These are phyloP conservation scores for Balanococcus diminutus DNA, from an alignment of 2,888 invertebrate genomes.

Conservation along the genomic window DNA sequence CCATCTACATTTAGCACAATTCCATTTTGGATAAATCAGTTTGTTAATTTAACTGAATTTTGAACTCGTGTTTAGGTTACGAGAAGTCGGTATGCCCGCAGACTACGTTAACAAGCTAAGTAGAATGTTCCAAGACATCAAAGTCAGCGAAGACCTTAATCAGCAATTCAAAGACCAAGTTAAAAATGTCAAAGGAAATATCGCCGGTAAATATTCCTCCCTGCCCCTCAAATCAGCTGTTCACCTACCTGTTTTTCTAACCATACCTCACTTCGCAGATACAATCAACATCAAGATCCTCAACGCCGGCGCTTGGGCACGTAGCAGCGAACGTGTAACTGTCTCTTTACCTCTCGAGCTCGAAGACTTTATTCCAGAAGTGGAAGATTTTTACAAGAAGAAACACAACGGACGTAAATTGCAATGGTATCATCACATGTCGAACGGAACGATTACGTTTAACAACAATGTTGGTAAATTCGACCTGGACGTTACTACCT, in stretches of 20 bases:
- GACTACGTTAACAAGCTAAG: slow-evolving; percentile 98
- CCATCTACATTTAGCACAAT: too few relatives aligned
- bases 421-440: slow-evolving; percentile 99
- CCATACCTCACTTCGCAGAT: slow-evolving; percentile 64
- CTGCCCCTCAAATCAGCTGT: neutral
- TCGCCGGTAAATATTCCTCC: slow-evolving; percentile 63
- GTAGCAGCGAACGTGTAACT: slow-evolving; percentile 91
- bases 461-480: slow-evolving; percentile 89
- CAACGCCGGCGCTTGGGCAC: slow-evolving; percentile 98
- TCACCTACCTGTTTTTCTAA: neutral
- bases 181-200: slow-evolving; percentile 72
- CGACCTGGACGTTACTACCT: slow-evolving; percentile 98
- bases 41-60: neutral
- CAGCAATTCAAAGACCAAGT: slow-evolving; percentile 80
- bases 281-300: slow-evolving; percentile 97
- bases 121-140: slow-evolving; percentile 98
- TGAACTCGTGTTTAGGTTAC: slow-evolving; percentile 62
- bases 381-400: slow-evolving; percentile 97
- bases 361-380: slow-evolving; percentile 98
- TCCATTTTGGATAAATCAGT: neutral
- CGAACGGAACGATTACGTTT: slow-evolving; percentile 98
- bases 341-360: slow-evolving; percentile 96
- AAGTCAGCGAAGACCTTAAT: slow-evolving; percentile 96
- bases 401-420: slow-evolving; percentile 97
- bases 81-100: slow-evolving; percentile 99